phyloP scores from a whole-genome alignment of 2,888 invertebrate genomes.

The Sepioteuthis lessoniana region DNA sequence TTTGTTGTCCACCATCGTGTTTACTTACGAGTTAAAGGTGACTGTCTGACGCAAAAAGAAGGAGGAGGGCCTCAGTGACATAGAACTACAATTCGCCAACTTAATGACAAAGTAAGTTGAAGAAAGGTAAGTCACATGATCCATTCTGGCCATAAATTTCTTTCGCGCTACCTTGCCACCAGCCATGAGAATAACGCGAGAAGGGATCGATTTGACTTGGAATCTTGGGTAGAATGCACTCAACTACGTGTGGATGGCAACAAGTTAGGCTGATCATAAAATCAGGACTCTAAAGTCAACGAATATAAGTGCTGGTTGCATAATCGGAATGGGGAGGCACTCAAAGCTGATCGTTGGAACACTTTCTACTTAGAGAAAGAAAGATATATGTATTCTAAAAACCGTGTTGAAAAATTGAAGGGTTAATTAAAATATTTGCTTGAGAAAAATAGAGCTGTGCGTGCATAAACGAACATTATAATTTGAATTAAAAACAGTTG shows the following conservation, averaged over 20 bases:
- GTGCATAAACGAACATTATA: neutral
- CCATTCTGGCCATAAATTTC: neutral
- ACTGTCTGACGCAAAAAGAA: neutral
- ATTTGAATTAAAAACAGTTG: neutral
- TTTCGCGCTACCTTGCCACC: neutral
- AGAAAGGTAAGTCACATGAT: neutral
- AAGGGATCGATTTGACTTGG: neutral
- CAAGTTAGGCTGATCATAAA: neutral
- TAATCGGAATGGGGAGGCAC: neutral
- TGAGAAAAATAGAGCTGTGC: neutral
- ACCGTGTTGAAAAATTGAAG: neutral
- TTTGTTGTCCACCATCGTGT: neutral
- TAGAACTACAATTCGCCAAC: neutral
- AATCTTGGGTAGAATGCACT: neutral
- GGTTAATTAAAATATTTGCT: neutral
- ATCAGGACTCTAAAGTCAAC: neutral
- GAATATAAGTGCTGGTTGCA: neutral
- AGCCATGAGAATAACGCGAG: neutral
- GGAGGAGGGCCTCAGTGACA: neutral
- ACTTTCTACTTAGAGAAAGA: neutral
- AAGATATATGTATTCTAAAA: neutral
- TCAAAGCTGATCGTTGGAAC: neutral
- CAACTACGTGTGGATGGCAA: neutral
- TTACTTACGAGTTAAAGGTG: neutral
- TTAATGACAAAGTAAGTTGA: neutral